Conservation (phyloP, 2,888 invertebrate genomes). For the Gymnoscelis rufifasciata region DNA sequence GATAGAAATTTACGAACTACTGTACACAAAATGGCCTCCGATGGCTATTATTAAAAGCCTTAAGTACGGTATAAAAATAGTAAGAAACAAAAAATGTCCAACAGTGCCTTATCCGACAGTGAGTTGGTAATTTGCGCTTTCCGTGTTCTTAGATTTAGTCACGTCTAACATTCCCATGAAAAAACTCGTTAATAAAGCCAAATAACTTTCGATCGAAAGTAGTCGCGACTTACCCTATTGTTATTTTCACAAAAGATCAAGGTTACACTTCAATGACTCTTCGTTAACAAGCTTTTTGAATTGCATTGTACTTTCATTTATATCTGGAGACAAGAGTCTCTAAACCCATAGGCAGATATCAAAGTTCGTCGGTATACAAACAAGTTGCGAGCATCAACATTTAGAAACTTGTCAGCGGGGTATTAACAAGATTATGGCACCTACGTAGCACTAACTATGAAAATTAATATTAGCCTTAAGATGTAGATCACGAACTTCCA, state of each 20-base stretch:
- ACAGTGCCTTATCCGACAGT: background rate
- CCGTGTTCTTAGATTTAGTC: constrained; percentile 17
- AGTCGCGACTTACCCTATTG: constrained; percentile 25
- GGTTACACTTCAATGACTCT: constrained; percentile 23
- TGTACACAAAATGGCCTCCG: constrained; percentile 8
- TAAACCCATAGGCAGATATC: background rate
- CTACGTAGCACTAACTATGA: constrained; percentile 33
- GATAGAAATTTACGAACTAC: constrained; percentile 27
- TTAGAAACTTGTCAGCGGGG: constrained; percentile 18
- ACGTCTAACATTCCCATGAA: constrained; percentile 26
- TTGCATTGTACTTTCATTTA: constrained; percentile 6
- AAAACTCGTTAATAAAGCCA: constrained; percentile 24
- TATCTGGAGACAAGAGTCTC: background rate
- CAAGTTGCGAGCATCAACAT: constrained; percentile 16
- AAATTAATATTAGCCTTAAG: constrained; percentile 47
- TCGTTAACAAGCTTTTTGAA: constrained; percentile 22
- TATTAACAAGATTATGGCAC: constrained; percentile 29
- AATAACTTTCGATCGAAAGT: constrained; percentile 30
- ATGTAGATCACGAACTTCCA: constrained; percentile 50
- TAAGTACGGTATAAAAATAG: background rate
- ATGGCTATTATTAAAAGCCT: background rate
- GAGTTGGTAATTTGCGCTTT: constrained; percentile 1
- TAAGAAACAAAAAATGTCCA: background rate
- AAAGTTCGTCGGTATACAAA: background rate
- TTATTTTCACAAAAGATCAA: constrained; percentile 34